These are phyloP conservation scores for Cephus pulcher DNA, from an alignment of 2,888 invertebrate genomes.

Conservation along the genomic window DNA sequence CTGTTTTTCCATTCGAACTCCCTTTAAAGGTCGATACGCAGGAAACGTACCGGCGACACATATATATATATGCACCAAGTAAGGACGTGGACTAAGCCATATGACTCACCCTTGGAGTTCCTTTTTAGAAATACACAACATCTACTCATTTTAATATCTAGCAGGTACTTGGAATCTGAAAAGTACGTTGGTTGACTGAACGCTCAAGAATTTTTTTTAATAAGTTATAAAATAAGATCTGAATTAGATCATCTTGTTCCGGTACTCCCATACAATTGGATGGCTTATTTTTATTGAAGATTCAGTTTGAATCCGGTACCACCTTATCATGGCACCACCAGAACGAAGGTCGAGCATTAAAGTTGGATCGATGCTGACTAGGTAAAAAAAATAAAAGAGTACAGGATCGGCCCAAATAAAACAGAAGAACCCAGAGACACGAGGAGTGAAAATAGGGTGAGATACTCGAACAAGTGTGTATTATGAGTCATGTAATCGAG, in stretches of 20 bases:
- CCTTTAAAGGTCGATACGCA: conserved; percentile 46
- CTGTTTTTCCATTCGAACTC: background rate
- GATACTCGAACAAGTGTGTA: conserved; percentile 47
- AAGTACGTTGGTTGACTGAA: background rate
- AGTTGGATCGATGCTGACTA: background rate
- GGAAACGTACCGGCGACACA: conserved; percentile 36
- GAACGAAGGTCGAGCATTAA: background rate
- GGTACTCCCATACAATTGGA: background rate
- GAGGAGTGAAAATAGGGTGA: background rate
- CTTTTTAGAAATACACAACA: conserved; percentile 6
- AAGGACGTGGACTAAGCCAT: conserved; percentile 7
- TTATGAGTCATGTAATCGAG: conserved; percentile 59
- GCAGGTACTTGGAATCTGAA: background rate
- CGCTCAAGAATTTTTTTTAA: background rate
- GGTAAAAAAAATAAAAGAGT: conserved; percentile 6
- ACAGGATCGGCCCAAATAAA: conserved; percentile 27
- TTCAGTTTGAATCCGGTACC: background rate
- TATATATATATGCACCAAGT: background rate
- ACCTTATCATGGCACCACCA: background rate
- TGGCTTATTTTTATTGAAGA: background rate
- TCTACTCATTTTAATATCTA: background rate
- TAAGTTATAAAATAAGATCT: background rate
- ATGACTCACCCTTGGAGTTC: conserved; percentile 23
- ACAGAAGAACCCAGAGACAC: background rate
- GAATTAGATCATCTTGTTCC: background rate